Conservation (phyloP, 1,140 invertebrate species). For the Scylla paramamosain region DNA sequence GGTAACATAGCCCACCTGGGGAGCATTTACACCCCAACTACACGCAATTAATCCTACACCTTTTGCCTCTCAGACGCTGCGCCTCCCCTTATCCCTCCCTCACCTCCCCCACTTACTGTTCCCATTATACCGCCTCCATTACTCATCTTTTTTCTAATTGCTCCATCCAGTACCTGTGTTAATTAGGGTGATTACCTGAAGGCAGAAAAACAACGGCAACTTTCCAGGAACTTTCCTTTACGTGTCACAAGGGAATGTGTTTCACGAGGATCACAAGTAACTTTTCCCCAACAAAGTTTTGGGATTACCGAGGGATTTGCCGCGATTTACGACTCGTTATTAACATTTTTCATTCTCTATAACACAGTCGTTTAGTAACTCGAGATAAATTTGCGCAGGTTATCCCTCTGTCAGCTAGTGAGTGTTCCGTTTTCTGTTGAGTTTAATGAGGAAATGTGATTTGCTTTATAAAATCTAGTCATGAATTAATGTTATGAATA, state of each 20-base stretch:
- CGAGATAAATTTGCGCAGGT: background rate
- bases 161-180: conserved; percentile 1
- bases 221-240: background rate
- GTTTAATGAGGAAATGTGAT: background rate
- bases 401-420: background rate
- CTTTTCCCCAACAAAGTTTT: background rate
- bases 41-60: background rate
- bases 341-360: background rate
- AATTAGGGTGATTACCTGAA: background rate
- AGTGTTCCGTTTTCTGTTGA: background rate
- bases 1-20: background rate
- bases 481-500: too few species aligned
- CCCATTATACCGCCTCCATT: background rate
- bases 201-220: background rate
- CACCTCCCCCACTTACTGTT: background rate
- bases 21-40: background rate
- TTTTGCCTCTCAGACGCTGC: background rate
- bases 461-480: too few species aligned
- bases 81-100: background rate
- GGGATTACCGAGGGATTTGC: background rate
- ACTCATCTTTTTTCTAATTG: conserved; percentile 12
- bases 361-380: background rate
- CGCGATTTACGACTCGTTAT: background rate
- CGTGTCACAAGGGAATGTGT: background rate
- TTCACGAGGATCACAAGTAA: background rate